Percentiles rank a stretch among this genome's conserved stretches.
phyloP scores from a whole-genome alignment of 2,888 invertebrate genomes.

The Drosophila peninsularis region DNA sequence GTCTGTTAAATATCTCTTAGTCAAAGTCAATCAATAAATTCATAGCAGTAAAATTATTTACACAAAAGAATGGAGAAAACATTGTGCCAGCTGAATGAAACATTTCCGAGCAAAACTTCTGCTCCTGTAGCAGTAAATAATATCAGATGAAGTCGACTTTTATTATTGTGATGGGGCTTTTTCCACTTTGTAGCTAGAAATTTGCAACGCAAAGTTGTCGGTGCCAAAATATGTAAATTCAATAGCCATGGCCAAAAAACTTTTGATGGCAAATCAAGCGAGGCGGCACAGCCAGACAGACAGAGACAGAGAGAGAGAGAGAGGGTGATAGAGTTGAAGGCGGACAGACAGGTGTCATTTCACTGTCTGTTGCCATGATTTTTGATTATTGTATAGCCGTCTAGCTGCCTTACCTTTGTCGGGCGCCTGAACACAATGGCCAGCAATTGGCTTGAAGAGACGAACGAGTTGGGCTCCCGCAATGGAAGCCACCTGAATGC shows the following conservation, averaged over 20 bases:
- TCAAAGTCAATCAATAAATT: conserved; percentile 64
- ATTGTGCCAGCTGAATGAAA: conserved; percentile 21
- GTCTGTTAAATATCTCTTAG: conserved; percentile 22
- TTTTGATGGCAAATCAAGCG: conserved; percentile 71
- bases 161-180: conserved; percentile 5
- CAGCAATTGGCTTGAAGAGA: conserved; percentile 46
- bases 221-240: conserved; percentile 70
- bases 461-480: conserved; percentile 39
- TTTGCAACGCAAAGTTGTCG: conserved; percentile 38
- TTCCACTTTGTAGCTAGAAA: conserved; percentile 15
- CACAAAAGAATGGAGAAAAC: conserved; percentile 33
- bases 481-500: conserved; percentile 39
- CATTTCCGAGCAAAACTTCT: neutral
- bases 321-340: conserved; percentile 19
- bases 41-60: conserved; percentile 55
- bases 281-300: conserved; percentile 27
- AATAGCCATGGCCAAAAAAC: conserved; percentile 57
- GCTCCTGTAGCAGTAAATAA: conserved; percentile 17
- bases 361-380: conserved; percentile 67
- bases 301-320: conserved; percentile 6
- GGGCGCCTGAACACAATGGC: conserved; percentile 34
- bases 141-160: conserved; percentile 24
- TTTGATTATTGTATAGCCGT: conserved; percentile 66
- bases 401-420: conserved; percentile 1
- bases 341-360: conserved; percentile 71